These are phyloP conservation scores for Cochlearius cochlearius DNA, from an alignment of 2,113 vertebrate species.

Conservation along the genomic window DNA sequence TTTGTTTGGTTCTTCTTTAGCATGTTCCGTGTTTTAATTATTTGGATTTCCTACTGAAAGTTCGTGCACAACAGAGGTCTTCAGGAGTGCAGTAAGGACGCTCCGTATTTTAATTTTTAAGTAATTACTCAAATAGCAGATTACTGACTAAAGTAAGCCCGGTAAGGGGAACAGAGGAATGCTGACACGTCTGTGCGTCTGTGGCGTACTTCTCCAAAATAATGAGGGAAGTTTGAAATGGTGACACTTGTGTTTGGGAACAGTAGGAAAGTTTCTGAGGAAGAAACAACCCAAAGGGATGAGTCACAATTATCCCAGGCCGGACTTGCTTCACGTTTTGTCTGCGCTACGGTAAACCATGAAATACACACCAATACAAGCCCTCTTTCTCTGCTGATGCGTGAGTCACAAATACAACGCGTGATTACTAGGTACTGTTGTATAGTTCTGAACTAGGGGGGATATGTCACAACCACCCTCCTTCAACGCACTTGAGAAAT, in stretches of 20 bases:
- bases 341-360: neutral
- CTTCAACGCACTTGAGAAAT: neutral
- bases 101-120: neutral
- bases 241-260: neutral
- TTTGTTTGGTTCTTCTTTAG: neutral
- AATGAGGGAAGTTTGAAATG: neutral
- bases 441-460: neutral
- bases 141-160: rapidly evolving
- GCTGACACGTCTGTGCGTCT: neutral
- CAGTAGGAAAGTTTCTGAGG: neutral
- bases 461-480: neutral
- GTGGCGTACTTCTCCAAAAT: neutral
- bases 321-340: neutral
- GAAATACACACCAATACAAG: neutral
- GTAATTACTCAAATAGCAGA: neutral
- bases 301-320: neutral
- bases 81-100: neutral
- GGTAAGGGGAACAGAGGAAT: neutral
- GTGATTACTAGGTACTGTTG: neutral
- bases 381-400: neutral
- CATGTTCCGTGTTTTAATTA: neutral
- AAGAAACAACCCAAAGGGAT: neutral
- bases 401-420: neutral
- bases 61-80: neutral
- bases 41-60: neutral